phyloP scores from a whole-genome alignment of 2,797 vertebrate genomes.

The Okamejei kenojei region DNA sequence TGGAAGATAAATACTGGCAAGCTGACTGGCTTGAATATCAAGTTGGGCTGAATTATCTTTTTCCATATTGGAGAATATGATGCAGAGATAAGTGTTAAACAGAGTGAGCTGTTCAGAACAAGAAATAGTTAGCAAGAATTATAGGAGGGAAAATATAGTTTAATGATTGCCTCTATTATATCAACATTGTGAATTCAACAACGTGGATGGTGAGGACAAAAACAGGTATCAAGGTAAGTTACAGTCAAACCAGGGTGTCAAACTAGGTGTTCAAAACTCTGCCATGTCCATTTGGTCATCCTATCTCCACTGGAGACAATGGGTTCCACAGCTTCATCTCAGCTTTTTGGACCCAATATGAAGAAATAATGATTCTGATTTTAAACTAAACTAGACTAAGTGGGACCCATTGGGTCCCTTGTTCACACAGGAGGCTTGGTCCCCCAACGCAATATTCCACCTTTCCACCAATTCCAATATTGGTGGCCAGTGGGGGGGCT shows the following conservation, averaged over 20 bases:
- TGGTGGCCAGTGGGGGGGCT: too few species aligned
- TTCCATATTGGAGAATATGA: background rate
- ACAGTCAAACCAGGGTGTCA: background rate
- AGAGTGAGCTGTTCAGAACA: background rate
- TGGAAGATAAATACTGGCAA: background rate
- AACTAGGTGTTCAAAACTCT: background rate
- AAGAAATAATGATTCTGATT: background rate
- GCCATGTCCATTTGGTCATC: background rate
- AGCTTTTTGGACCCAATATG: background rate
- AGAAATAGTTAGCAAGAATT: background rate
- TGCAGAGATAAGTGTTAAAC: background rate
- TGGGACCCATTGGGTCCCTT: too few species aligned
- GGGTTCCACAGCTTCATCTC: background rate
- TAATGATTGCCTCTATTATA: background rate
- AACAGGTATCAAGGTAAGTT: background rate
- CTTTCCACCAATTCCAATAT: too few species aligned
- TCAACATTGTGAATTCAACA: background rate
- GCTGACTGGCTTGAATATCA: background rate
- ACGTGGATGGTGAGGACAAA: background rate
- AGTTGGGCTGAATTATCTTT: background rate
- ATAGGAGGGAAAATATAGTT: background rate
- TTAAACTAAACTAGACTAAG: background rate
- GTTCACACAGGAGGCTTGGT: too few species aligned
- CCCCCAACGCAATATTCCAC: too few species aligned
- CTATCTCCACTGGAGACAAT: background rate